phyloP scores from a whole-genome alignment of 1,140 invertebrate genomes.

The Drosophila asahinai region DNA sequence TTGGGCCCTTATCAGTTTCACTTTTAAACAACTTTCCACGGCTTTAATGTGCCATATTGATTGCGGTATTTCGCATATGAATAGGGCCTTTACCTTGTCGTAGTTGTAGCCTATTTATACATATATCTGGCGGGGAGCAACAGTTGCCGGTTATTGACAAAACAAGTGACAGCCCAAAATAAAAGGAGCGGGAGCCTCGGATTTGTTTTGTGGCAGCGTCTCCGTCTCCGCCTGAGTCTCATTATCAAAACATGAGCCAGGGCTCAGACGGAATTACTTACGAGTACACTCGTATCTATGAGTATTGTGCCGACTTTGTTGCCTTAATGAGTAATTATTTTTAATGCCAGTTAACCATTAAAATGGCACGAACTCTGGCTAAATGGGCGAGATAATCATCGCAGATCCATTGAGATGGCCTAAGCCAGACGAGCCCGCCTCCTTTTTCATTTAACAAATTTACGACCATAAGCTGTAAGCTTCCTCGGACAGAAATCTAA shows the following conservation, averaged over 20 bases:
- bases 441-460: conserved; percentile 13
- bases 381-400: conserved; percentile 43
- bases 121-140: conserved; percentile 59
- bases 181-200: conserved; percentile 28
- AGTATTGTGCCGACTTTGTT: conserved; percentile 33
- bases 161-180: conserved; percentile 61
- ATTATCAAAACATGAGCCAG: conserved; percentile 36
- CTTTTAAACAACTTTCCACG: conserved; percentile 57
- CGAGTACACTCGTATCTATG: conserved; percentile 1
- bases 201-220: conserved; percentile 33
- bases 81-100: conserved; percentile 40
- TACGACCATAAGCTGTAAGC: not conserved
- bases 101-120: conserved; percentile 57
- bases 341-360: conserved; percentile 57
- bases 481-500: conserved; percentile 13
- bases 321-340: conserved; percentile 55
- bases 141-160: conserved; percentile 79
- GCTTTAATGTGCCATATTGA: conserved; percentile 71
- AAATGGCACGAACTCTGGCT: conserved; percentile 56
- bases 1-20: conserved; percentile 58
- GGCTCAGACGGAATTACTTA: conserved; percentile 27
- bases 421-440: conserved; percentile 7
- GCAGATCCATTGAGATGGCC: not conserved
- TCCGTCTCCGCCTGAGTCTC: not conserved
- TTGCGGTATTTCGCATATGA: conserved; percentile 41